Base-by-base conservation (phyloP, 2,797 vertebrate species). In the Acestrorhynchus altus region DNA sequence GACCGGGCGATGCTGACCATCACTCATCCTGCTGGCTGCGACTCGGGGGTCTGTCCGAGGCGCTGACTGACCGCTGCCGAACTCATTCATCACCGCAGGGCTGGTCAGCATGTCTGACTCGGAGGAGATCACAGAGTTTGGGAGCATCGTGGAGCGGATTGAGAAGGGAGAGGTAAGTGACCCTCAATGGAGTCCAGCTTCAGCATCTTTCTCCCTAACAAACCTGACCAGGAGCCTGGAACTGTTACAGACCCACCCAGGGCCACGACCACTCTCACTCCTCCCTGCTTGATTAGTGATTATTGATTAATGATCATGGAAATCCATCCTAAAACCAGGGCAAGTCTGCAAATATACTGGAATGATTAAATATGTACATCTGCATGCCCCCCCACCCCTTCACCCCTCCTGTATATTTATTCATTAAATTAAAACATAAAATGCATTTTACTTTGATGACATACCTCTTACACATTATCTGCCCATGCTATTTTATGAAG, bases 101-200 rank as follows among this genome's bases (percentile, higher is more conserved):
- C 47, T 42, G 26, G 57, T 61, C 40, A 80, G 76, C 90, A 96
- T 96, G 95, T 95, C 93, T 70, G 92, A 90, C 77, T 89, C 94
- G 0, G 93, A 92, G 67, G 95, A 95, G 9, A 85, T 93, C 42
- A 75, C 89, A 40, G 94, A 94, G 86, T 97, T 98, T 82, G 91
- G 90, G 83, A 97, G 94, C 89, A 93, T 98, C 85, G 87, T 96
- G 91, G 96, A 97, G 83, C 85, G 96, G 77, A 89, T 98, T 81
- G 93, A 94, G 83, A 86, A 88, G 74, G 96, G 93, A 83, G 94
- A 97, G 97, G 96, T 98, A 89, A 92, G 96, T 98, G 89, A 92
- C 11, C 24, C 18, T 52, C 49, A 7, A 52, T 20, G 8, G 16
- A 31, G 31, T 46, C 22, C n/a, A 26, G 12, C 0, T 24, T 24